Conservation (phyloP, 2,888 invertebrate genomes). For the Harpalus rubripes region DNA sequence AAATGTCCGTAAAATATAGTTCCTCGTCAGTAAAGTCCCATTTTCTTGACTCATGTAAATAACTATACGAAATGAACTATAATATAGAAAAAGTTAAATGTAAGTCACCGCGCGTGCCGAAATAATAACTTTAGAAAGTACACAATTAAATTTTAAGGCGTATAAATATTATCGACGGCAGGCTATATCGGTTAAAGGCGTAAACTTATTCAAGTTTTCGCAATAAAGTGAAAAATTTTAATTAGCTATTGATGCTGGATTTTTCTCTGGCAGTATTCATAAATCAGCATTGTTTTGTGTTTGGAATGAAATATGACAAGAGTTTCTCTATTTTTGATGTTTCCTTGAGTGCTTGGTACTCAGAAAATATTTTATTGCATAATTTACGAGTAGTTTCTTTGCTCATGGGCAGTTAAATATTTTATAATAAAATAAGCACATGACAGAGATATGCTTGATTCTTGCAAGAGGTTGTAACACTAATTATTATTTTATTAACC, state of each 20-base stretch:
- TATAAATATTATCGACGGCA: no score
- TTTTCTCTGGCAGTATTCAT: conserved; percentile 11
- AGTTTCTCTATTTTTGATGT: conserved; percentile 52
- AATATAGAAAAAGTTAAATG: no score
- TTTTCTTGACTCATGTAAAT: no score
- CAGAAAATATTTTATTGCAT: conserved; percentile 51
- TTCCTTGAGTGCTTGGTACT: conserved; percentile 24
- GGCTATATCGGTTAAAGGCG: no score
- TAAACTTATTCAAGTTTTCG: no score
- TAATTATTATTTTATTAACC: conserved; percentile 60
- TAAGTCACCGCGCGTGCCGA: no score
- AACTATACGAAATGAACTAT: no score
- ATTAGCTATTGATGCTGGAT: conserved; percentile 1
- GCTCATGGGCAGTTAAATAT: conserved; percentile 48
- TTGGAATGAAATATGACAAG: conserved; percentile 38
- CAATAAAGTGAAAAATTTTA: neutral
- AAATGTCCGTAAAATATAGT: no score
- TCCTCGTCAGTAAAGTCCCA: no score
- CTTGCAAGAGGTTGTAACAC: conserved; percentile 35
- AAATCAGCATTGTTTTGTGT: conserved; percentile 33
- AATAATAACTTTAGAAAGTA: no score
- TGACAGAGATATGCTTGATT: conserved; percentile 13
- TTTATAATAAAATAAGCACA: conserved; percentile 48
- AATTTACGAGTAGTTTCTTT: conserved; percentile 53
- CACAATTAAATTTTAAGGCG: no score